Conservation (phyloP, 1,140 invertebrate genomes). For the Heliconius melpomene region DNA sequence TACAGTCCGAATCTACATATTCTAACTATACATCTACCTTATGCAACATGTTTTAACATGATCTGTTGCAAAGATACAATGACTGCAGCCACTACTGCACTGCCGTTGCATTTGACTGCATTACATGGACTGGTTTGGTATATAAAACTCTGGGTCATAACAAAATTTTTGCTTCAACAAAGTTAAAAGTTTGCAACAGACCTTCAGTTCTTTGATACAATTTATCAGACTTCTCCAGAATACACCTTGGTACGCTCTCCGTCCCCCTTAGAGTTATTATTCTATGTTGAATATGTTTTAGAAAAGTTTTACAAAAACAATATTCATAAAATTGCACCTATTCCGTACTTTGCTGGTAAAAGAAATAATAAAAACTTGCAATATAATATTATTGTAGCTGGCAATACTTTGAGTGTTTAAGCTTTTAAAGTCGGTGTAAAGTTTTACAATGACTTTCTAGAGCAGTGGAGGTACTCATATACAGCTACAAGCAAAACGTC, state of each 20-base stretch:
- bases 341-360: not conserved
- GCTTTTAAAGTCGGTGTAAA: not conserved
- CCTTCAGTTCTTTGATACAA: conserved; percentile 16
- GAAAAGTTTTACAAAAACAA: conserved; percentile 24
- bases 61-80: not conserved
- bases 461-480: not conserved
- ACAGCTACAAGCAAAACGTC: not conserved
- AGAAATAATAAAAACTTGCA: not conserved
- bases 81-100: conserved; percentile 12
- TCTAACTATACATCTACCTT: not conserved
- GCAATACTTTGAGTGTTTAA: conserved; percentile 6
- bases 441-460: not conserved
- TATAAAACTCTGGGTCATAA: not conserved
- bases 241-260: not conserved
- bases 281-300: conserved; percentile 23
- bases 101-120: conserved; percentile 7
- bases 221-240: conserved; percentile 30
- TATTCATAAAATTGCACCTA: conserved; percentile 26
- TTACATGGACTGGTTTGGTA: not conserved
- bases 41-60: conserved; percentile 3
- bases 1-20: not conserved
- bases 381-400: not conserved
- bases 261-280: not conserved
- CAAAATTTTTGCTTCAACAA: conserved; percentile 4
- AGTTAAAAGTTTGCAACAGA: not conserved